phyloP scores from a whole-genome alignment of 2,113 vertebrate genomes.

The Eclectus roratus region DNA sequence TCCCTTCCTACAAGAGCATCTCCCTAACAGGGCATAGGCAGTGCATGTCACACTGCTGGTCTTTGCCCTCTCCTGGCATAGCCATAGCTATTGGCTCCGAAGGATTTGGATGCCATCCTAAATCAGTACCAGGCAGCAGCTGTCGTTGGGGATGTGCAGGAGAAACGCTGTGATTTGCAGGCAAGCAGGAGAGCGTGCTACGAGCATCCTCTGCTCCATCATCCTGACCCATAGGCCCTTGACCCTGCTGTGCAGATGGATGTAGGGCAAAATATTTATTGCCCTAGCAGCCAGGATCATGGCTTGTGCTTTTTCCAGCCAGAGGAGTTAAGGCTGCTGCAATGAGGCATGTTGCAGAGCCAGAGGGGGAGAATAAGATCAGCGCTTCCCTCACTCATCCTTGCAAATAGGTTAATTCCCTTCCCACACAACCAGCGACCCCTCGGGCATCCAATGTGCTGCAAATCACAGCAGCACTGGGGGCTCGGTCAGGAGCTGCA shows the following conservation, averaged over 20 bases:
- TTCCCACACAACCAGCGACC: not conserved
- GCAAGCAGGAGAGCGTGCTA: not conserved
- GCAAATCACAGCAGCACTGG: not conserved
- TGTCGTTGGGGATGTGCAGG: rapidly evolving
- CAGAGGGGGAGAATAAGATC: not conserved
- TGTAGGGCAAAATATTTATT: not conserved
- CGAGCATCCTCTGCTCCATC: not conserved
- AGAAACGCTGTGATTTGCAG: not conserved
- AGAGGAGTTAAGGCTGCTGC: not conserved
- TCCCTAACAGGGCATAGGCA: too few relatives aligned
- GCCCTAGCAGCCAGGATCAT: not conserved
- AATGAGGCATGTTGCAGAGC: not conserved
- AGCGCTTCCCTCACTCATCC: not conserved
- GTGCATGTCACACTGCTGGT: too few relatives aligned
- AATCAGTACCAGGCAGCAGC: not conserved
- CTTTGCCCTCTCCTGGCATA: not conserved
- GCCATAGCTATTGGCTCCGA: rapidly evolving
- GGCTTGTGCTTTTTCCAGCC: not conserved
- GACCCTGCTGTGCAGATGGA: not conserved
- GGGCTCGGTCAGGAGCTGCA: not conserved
- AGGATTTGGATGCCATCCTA: not conserved
- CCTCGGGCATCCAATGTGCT: not conserved
- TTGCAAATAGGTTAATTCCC: not conserved
- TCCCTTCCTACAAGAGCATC: too few relatives aligned
- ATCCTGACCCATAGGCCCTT: not conserved